Base-by-base conservation (phyloP, 2,113 vertebrate genomes). In the Tetrax tetrax region DNA sequence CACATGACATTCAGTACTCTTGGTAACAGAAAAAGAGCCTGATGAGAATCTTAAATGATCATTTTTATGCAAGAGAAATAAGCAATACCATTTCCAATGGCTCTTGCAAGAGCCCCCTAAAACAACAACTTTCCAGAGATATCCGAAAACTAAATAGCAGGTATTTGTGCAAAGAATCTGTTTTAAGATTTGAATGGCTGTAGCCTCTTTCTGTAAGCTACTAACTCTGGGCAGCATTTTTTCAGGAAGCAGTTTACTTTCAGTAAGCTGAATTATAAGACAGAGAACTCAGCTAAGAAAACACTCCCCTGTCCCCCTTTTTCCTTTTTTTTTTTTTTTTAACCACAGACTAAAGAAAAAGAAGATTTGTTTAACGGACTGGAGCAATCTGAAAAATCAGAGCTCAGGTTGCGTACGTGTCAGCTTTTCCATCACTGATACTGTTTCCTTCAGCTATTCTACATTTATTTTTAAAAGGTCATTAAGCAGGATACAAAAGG, bases 401-500 rank as follows among this genome's bases (percentile, higher is more conserved):
- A 48, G 92, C 94, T 96, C 94, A 94, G 87, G 87, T 93, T 91
- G 96, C 71, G 1, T 64, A 59, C 16, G n/a, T 97, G 90, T 93
- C 96, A 95, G 94, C 95, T 95, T 90, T 96, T 97, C 96, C 92
- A 72, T 19, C 12, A 5, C 91, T 1, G 53, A 27, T 41, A 35
- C 71, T 21, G 64, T 56, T 94, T 79, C 93, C 90, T 95, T 87
- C 83, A 61, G 92, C 75, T 59, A 57, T 8, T 59, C 92, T 54
- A 87, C 86, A 71, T 71, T 95, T 95, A 75, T 82, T 93, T 93
- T 79, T 83, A 38, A 90, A 83, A 97, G 95, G 74, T 92, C 85
- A 70, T 94, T 92, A 93, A 97, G 43, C 59, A 53, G 66, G 83
- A 89, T 18, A 96, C 89, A 95, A 90, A 96, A 94, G 91, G 87